phyloP scores from a whole-genome alignment of 2,888 invertebrate genomes.

The Heliconius ethilla region DNA sequence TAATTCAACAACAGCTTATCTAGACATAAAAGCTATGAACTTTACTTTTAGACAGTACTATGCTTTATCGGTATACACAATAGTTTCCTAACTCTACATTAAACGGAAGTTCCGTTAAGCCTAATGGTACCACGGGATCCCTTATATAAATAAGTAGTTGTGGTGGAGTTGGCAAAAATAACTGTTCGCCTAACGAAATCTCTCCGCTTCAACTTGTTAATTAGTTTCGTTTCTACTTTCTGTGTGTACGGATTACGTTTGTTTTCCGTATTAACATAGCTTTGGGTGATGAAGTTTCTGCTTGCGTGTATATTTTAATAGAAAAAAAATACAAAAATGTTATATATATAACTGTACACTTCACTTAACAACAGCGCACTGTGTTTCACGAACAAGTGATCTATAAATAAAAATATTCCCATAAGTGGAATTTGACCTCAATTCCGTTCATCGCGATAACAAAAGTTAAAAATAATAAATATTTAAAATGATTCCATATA shows the following conservation, averaged over 20 bases:
- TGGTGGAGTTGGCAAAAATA: slow-evolving; percentile 57
- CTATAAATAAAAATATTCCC: background rate
- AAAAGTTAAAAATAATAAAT: background rate
- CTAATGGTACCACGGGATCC: slow-evolving; percentile 41
- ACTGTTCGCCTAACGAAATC: slow-evolving; percentile 67
- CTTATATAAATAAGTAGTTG: slow-evolving; percentile 42
- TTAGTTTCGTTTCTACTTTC: slow-evolving; percentile 67
- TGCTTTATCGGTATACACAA: slow-evolving; percentile 14
- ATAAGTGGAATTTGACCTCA: background rate
- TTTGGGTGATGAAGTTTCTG: background rate
- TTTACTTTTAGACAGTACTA: slow-evolving; percentile 12
- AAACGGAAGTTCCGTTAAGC: slow-evolving; percentile 34
- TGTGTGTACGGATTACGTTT: slow-evolving; percentile 37
- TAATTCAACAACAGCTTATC: background rate
- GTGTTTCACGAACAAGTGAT: background rate
- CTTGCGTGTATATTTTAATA: background rate
- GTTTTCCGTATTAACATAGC: slow-evolving; percentile 17
- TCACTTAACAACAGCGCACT: background rate
- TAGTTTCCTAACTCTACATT: slow-evolving; percentile 29
- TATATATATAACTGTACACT: background rate
- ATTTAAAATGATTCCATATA: no score
- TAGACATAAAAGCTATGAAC: slow-evolving; percentile 8
- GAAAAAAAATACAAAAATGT: background rate
- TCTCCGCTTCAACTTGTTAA: slow-evolving; percentile 67
- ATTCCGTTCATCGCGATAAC: background rate